Percentiles rank a stretch among this genome's conserved stretches.
Evolutionary conservation across 2,113 vertebrate genomes (phyloP).

Genomic region (Ophiodon elongatus): DNA sequence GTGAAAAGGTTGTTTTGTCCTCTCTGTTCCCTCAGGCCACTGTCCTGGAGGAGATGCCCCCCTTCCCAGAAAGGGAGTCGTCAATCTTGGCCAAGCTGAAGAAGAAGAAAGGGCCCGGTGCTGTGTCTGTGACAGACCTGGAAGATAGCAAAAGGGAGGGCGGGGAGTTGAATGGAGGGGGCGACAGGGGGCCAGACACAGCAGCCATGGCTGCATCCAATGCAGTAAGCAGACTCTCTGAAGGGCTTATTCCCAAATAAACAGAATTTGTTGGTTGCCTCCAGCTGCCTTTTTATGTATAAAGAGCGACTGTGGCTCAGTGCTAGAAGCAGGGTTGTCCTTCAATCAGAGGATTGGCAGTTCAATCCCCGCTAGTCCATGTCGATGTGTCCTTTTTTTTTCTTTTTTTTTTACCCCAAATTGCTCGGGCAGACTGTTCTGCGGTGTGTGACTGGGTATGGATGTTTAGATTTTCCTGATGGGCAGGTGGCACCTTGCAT

Average conservation of each 20-base stretch:
- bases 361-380: too few relatives aligned
- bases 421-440: too few relatives aligned
- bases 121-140: constrained; percentile 86
- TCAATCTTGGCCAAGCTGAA: constrained; percentile 95
- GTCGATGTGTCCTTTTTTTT: too few relatives aligned
- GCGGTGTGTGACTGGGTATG: too few relatives aligned
- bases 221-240: constrained; percentile 82
- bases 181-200: constrained; percentile 80
- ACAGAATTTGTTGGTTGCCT: not conserved
- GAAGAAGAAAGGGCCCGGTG: constrained; percentile 93
- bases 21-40: constrained; percentile 84
- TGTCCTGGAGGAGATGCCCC: constrained; percentile 95
- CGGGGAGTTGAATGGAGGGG: constrained; percentile 90
- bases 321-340: too few relatives aligned
- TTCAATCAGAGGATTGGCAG: too few relatives aligned
- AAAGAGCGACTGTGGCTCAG: too few relatives aligned
- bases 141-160: constrained; percentile 90
- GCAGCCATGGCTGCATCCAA: constrained; percentile 86
- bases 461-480: too few relatives aligned
- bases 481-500: too few relatives aligned
- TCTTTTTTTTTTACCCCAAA: too few relatives aligned
- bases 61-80: constrained; percentile 93
- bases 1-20: not conserved
- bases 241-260: not conserved
- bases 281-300: not conserved